phyloP scores from a whole-genome alignment of 2,888 invertebrate species.

The Lasioglossum malachurum region DNA sequence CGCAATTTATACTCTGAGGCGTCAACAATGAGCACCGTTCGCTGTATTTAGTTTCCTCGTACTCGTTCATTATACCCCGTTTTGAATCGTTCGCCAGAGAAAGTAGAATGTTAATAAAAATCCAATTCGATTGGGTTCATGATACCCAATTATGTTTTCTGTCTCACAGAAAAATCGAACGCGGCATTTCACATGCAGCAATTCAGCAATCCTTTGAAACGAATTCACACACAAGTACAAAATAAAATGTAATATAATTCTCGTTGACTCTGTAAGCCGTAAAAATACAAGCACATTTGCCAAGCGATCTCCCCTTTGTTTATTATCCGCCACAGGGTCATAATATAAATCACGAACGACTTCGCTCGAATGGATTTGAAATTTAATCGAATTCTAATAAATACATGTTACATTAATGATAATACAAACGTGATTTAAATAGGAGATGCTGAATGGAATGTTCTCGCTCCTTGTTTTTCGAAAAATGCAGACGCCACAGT shows the following conservation, averaged over 20 bases:
- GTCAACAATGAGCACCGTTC: not conserved
- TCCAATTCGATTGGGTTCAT: not conserved
- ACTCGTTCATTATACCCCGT: not conserved
- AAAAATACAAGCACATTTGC: not conserved
- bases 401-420: not conserved
- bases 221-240: not conserved
- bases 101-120: not conserved
- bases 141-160: not conserved
- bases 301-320: not conserved
- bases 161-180: not conserved
- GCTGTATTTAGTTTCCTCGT: not conserved
- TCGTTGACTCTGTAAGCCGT: not conserved
- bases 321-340: not conserved
- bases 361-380: not conserved
- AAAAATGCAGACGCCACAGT: not conserved
- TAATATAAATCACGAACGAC: not conserved
- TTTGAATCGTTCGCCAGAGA: not conserved
- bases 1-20: constrained; percentile 2
- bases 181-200: not conserved
- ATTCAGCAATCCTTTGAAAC: not conserved
- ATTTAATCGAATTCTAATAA: constrained; percentile 6
- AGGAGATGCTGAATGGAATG: constrained; percentile 11
- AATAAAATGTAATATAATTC: not conserved
- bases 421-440: constrained; percentile 8
- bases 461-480: not conserved